These are phyloP conservation scores for Crossaster papposus DNA, from an alignment of 53 echinoderm and acorn worm genomes.

Conservation along the genomic window DNA sequence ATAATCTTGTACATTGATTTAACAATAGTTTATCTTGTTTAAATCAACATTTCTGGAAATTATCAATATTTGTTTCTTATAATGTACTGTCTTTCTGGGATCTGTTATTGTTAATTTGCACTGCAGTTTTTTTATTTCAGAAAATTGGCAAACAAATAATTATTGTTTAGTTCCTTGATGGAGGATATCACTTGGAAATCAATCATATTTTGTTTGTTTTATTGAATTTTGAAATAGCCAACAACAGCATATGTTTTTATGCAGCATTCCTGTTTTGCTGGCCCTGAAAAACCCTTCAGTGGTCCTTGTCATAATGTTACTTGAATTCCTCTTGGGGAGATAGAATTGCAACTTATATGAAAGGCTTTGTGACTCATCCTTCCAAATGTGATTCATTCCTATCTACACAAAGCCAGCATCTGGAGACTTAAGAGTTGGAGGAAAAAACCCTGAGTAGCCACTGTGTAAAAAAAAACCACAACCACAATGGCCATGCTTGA, in stretches of 20 bases:
- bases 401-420: slow-evolving; percentile 46
- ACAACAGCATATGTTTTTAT: not conserved
- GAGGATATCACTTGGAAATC: no score
- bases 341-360: slow-evolving; percentile 52
- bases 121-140: no score
- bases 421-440: not conserved
- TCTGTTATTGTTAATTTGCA: no score
- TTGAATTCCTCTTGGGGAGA: slow-evolving; percentile 32
- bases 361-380: slow-evolving; percentile 46
- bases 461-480: slow-evolving; percentile 1
- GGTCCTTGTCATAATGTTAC: slow-evolving; percentile 46
- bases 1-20: no score
- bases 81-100: no score
- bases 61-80: no score
- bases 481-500: not conserved
- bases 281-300: not conserved
- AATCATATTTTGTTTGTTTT: not conserved
- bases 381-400: slow-evolving; percentile 40
- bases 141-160: no score
- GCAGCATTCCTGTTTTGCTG: not conserved
- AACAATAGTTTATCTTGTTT: no score
- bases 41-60: no score
- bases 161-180: no score
- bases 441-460: not conserved
- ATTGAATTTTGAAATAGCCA: not conserved